Percentiles rank a stretch among this genome's conserved stretches.
These are phyloP conservation scores for Eupeodes luniger DNA, from an alignment of 2,888 invertebrate genomes.

Conservation along the genomic window DNA sequence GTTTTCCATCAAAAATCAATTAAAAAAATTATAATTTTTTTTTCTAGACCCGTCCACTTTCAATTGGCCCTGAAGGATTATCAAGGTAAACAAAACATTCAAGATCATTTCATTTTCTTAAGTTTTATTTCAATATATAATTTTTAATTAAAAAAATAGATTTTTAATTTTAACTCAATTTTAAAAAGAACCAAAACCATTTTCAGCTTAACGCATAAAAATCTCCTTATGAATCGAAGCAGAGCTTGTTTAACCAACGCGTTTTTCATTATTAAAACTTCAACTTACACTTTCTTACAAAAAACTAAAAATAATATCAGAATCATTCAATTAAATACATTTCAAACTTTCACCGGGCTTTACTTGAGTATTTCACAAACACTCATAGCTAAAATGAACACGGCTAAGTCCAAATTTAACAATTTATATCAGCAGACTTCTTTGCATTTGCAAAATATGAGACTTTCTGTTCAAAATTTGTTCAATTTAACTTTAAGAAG, in stretches of 20 bases:
- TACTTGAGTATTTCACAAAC: neutral
- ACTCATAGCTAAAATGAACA: neutral
- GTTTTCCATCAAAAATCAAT: neutral
- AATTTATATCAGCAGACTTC: neutral
- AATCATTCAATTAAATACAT: slow-evolving; percentile 1
- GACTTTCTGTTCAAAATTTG: neutral
- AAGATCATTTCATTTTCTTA: neutral
- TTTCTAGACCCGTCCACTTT: slow-evolving; percentile 83
- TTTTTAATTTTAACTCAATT: neutral
- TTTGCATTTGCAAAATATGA: neutral
- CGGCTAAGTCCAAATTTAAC: neutral
- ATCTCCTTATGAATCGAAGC: slow-evolving; percentile 37
- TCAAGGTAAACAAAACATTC: slow-evolving; percentile 81
- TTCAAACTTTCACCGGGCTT: slow-evolving; percentile 7
- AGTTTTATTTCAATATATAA: neutral
- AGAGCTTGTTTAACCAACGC: slow-evolving; percentile 46
- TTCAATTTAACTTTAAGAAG: neutral
- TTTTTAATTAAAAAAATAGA: neutral
- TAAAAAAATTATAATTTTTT: slow-evolving; percentile 25
- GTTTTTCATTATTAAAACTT: slow-evolving; percentile 68
- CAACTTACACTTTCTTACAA: slow-evolving; percentile 43
- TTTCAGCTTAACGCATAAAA: slow-evolving; percentile 61
- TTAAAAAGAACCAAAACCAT: slow-evolving; percentile 25
- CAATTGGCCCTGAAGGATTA: slow-evolving; percentile 84
- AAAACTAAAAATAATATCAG: slow-evolving; percentile 12